Percentiles rank a stretch among this genome's conserved stretches.
These are phyloP conservation scores for Trissolcus japonicus DNA, from an alignment of 2,888 invertebrate genomes.

Conservation along the genomic window DNA sequence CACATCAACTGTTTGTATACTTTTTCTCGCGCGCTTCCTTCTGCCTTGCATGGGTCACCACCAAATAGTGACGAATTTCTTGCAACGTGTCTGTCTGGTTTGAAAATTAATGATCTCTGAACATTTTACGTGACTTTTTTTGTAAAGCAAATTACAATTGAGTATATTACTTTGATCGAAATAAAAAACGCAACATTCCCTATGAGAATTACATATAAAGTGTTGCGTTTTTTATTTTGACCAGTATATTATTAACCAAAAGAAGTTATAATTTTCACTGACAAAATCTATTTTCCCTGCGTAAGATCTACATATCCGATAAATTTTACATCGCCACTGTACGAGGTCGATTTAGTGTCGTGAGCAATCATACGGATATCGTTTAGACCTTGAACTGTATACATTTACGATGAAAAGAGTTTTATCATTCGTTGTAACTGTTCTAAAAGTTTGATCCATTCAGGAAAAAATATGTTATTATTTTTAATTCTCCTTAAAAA, in stretches of 20 bases:
- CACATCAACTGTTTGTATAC: conserved; percentile 32
- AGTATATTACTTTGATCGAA: no score
- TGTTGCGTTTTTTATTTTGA: no score
- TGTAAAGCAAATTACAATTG: background rate
- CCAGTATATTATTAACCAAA: background rate
- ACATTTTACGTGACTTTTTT: background rate
- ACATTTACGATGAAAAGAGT: conserved; percentile 28
- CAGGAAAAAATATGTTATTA: background rate
- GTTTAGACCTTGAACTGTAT: conserved; percentile 31
- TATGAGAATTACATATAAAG: no score
- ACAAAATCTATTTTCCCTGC: conserved; percentile 2
- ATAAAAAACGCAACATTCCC: no score
- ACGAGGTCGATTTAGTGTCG: conserved; percentile 25
- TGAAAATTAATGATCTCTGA: background rate
- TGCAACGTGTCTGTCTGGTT: conserved; percentile 8
- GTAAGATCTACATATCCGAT: conserved; percentile 5
- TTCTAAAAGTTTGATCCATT: conserved; percentile 12
- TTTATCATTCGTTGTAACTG: conserved; percentile 8
- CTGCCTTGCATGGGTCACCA: conserved; percentile 26
- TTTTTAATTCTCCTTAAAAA: background rate
- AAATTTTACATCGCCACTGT: conserved; percentile 16
- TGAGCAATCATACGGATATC: conserved; percentile 33
- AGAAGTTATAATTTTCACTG: background rate
- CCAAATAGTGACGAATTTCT: conserved; percentile 37
- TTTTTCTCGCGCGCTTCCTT: conserved; percentile 32